Evolutionary conservation across 53 echinoderm and acorn worm genomes (phyloP), one percentile per base, ranked within the genome.

Genomic region (Luidia sarsii): DNA sequence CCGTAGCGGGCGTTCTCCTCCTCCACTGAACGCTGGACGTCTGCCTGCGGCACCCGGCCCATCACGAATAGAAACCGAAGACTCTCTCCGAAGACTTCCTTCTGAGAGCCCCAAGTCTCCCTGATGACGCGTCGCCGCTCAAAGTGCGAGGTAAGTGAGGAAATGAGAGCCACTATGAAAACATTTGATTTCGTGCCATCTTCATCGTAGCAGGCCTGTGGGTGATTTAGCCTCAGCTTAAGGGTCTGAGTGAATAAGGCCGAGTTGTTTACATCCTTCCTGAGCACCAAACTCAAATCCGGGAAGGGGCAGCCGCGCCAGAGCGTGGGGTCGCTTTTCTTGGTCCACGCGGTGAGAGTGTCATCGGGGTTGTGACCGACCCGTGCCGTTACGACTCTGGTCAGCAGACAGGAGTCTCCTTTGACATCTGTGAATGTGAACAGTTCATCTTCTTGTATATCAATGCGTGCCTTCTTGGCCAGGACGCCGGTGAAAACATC

Each of bases 51-150:
- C n/a, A n/a, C n/a, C 11, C 11, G 6, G 48, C 92, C 97, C 90
- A 93, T 90, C 28, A 96, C 73, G 51, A 96, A 96, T 9, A 96
- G 31, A 2, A 90, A 36, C 41, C 55, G 73, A 18, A 96, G 57
- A 0, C 63, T 88, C 57, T 89, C 83, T 16, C 85, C 89, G 9
- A 64, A 61, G 14, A 89, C 68, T 16, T 82, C 53, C 22, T 35
- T 54, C 43, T 85, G 50, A 10, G 53, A 53, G n/a, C 93, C 93
- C 93, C 93, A 93, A 9, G 93, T 91, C 15, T 90, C 84, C 2
- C 97, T 74, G 64, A 96, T 96, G 1, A 91, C 91, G 8, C 79
- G 71, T 3, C 97, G 90, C 21, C 80, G 81, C 34, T 90, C 90
- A 60, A 91, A 91, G 52, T 96, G 83, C 7, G 92, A 57, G 6